Conservation (phyloP, 2,797 vertebrate genomes). For the Strix occidentalis region DNA sequence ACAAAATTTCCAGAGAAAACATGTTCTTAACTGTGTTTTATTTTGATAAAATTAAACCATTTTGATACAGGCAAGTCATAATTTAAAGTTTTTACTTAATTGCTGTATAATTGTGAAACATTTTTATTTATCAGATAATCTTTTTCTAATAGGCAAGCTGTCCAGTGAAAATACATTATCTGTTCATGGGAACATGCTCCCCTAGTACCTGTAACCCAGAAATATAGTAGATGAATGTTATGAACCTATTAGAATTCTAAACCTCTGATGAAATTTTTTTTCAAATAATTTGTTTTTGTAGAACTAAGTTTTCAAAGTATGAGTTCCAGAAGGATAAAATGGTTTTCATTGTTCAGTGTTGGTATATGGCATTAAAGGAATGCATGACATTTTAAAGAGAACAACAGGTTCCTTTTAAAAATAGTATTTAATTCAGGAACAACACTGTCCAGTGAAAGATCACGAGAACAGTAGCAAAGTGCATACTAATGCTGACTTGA, state of each 20-base stretch:
- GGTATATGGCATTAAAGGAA: constrained; percentile 48
- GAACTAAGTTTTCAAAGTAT: neutral
- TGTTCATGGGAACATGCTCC: neutral
- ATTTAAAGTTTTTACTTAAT: neutral
- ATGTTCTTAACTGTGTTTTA: neutral
- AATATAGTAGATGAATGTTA: neutral
- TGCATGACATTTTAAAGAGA: constrained; percentile 65
- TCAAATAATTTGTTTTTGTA: neutral
- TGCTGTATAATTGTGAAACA: neutral
- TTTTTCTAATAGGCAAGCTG: neutral
- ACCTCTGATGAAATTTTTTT: neutral
- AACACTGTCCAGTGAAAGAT: neutral
- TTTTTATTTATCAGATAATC: neutral
- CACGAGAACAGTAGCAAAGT: neutral
- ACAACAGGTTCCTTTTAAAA: constrained; percentile 68
- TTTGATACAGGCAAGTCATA: neutral
- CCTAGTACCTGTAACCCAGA: neutral
- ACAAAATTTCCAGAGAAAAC: neutral
- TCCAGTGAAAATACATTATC: neutral
- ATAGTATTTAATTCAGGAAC: constrained; percentile 48
- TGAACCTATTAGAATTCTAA: neutral
- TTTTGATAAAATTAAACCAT: neutral
- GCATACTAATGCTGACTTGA: neutral
- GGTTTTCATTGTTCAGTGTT: constrained; percentile 44
- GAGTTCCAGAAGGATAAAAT: constrained; percentile 9